phyloP scores from a whole-genome alignment of 2,113 vertebrate genomes.

The Zootoca vivipara region DNA sequence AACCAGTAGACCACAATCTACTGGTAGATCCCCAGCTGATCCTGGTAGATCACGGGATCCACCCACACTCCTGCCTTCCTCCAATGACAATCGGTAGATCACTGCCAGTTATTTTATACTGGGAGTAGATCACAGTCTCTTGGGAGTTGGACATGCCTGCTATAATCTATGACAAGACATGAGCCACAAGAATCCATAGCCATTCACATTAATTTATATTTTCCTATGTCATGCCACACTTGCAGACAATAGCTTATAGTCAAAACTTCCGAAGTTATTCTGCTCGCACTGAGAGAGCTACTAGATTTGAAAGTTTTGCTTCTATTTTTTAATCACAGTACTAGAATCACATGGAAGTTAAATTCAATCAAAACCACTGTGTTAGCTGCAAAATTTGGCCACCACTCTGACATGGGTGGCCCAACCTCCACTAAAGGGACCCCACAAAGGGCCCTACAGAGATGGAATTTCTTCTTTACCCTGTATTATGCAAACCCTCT shows the following conservation, averaged over 20 bases:
- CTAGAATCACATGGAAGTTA: background rate
- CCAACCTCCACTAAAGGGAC: background rate
- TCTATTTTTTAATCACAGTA: no score
- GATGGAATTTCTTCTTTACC: background rate
- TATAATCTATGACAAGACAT: background rate
- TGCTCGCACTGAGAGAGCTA: no score
- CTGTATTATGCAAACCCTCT: background rate
- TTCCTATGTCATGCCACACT: background rate
- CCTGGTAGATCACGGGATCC: no score
- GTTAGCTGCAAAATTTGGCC: background rate
- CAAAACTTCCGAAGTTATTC: background rate
- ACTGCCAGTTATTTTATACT: no score
- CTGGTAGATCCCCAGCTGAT: no score
- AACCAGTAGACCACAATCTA: no score
- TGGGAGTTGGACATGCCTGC: no score
- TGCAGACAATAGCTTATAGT: background rate
- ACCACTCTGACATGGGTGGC: background rate
- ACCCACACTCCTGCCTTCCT: no score
- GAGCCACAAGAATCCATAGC: background rate
- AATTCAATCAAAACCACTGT: background rate
- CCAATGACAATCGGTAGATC: no score
- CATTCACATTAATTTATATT: background rate
- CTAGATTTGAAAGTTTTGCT: no score
- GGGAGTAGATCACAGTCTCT: no score
- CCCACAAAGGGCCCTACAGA: background rate